Evolutionary conservation across 92 coral and sea anemone species (phyloP), one percentile per base, ranked within the genome.

Genomic region (Blastomussa wellsi): DNA sequence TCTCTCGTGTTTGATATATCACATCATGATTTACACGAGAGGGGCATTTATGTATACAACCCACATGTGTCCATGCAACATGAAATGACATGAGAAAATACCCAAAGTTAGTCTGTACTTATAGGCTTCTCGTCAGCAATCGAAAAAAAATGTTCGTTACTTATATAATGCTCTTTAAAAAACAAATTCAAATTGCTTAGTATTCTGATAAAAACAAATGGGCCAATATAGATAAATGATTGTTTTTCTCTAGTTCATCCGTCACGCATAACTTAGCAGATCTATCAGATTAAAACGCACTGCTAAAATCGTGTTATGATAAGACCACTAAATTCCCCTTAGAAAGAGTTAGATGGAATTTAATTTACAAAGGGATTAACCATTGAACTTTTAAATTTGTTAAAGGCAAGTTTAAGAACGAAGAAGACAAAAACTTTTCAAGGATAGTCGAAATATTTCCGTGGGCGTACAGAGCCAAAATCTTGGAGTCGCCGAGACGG

Each of bases 221-320:
- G 75, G 75, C 47, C 75, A 70, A 70, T 70, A 70, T 19, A 33
- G 13, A 14, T 70, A 70, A 36, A 16, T 7, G 75, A 70, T 70
- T 70, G 74, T 70, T 70, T 70, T 70, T 4, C 2, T 2, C n/a
- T n/a, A n/a, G n/a, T 22, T 29, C 31, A 70, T 36, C 75, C 28
- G 48, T 19, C 75, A 70, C 75, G 75, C 75, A 70, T 35, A 70
- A 70, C 75, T 35, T 4, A 47, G 6, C 74, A 15, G 38, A 48
- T 36, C 28, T 70, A 70, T 33, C 47, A 16, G 48, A 19, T 29
- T 70, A 32, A 6, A 35, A 0, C 44, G 48, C 75, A 70, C 44
- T 28, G 37, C 37, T 36, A 70, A 44, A 70, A 36, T 36, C 75
- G 41, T 70, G 42, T 38, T 4, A 67, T 31, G 41, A 67, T 70